Evolutionary conservation across 2,797 vertebrate species (phyloP).

Genomic region (Myotis daubentonii): DNA sequence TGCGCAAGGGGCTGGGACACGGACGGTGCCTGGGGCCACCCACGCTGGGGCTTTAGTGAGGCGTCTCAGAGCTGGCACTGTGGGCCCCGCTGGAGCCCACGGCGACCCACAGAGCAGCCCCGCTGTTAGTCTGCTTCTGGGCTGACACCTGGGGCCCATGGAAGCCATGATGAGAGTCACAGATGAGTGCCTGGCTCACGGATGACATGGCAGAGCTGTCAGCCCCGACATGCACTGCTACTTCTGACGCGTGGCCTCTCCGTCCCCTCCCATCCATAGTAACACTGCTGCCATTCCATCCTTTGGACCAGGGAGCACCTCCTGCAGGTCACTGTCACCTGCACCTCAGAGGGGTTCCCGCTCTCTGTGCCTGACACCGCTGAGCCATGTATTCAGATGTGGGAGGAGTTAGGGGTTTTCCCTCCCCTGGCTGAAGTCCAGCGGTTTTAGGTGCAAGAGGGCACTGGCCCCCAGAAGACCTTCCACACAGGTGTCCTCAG

Average conservation of each 20-base stretch:
- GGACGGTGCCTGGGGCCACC: too few relatives aligned
- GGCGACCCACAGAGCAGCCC: fast-evolving
- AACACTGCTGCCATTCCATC: fast-evolving
- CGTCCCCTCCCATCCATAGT: fast-evolving
- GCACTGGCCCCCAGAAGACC: fast-evolving
- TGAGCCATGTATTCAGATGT: fast-evolving
- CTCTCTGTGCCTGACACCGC: fast-evolving
- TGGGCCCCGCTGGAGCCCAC: fast-evolving
- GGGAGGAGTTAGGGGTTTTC: fast-evolving
- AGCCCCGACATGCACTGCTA: fast-evolving
- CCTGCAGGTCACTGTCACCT: background rate
- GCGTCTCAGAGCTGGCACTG: background rate
- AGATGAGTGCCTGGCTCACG: fast-evolving
- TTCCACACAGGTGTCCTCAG: background rate
- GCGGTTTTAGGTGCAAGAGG: fast-evolving
- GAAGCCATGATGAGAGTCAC: background rate
- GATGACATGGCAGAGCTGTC: too few relatives aligned
- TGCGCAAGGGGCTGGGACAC: fast-evolving
- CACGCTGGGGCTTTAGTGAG: fast-evolving
- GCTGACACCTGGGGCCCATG: background rate
- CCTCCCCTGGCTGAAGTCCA: too few relatives aligned
- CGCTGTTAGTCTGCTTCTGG: background rate
- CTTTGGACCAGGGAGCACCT: fast-evolving
- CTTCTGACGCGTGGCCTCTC: fast-evolving
- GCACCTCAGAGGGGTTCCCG: background rate